A percentile compares a stretch with the other conserved stretches of the same genome.
These are phyloP conservation scores for Saccopteryx bilineata DNA, from an alignment of 2,113 vertebrate genomes.

Conservation along the genomic window DNA sequence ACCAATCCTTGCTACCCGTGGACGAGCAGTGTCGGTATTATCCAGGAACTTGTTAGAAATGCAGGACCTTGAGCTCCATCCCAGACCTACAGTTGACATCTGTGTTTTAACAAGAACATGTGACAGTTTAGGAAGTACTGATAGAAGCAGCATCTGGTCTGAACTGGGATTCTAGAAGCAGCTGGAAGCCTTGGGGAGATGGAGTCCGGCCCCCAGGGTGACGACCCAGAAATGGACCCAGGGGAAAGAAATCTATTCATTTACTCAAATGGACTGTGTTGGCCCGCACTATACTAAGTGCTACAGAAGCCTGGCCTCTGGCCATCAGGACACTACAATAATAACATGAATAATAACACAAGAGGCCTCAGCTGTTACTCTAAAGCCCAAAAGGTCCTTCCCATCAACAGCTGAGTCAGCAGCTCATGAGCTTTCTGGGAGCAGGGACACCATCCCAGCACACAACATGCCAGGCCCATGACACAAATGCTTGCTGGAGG, in stretches of 20 bases:
- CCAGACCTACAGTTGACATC: background rate
- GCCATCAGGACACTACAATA: background rate
- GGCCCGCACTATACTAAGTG: background rate
- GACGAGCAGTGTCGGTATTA: background rate
- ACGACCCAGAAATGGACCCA: background rate
- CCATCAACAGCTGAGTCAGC: background rate
- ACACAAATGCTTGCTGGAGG: background rate
- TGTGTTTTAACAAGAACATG: fast-evolving
- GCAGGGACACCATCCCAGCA: background rate
- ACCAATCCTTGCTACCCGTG: background rate
- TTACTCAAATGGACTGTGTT: background rate
- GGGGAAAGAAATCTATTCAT: background rate
- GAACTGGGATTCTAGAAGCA: background rate
- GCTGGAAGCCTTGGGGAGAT: background rate
- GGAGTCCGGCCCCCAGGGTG: background rate
- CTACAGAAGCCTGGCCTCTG: background rate
- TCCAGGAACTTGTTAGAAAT: background rate
- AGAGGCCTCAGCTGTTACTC: background rate
- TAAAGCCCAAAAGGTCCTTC: background rate
- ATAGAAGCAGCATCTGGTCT: background rate
- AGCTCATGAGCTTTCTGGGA: fast-evolving
- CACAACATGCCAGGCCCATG: fast-evolving
- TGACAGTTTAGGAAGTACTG: background rate
- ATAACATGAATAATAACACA: background rate
- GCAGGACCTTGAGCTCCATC: no score